phyloP scores from a whole-genome alignment of 2,797 vertebrate genomes.

The Myotis findleyi region DNA sequence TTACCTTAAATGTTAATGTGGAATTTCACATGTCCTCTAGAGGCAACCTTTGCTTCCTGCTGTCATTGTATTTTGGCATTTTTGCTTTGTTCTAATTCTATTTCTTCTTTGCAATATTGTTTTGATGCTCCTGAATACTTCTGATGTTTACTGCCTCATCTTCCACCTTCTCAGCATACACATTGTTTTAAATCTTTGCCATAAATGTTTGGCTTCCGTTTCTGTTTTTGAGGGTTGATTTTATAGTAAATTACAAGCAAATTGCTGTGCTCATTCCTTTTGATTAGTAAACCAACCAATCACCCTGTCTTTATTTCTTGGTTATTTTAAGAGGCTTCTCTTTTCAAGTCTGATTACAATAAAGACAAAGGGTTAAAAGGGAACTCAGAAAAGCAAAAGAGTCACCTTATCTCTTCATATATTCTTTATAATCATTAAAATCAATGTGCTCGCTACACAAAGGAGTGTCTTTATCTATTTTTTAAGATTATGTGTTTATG shows the following conservation, averaged over 20 bases:
- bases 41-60: neutral
- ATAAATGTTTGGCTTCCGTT: neutral
- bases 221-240: neutral
- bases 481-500: neutral
- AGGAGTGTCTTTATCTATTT: neutral
- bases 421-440: neutral
- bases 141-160: neutral
- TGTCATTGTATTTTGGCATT: neutral
- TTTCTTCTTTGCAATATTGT: neutral
- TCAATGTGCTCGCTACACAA: neutral
- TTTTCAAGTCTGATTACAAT: neutral
- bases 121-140: neutral
- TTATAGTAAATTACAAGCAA: slow-evolving; percentile 1
- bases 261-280: neutral
- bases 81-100: slow-evolving; percentile 35
- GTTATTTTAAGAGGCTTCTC: neutral
- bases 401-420: neutral
- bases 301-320: neutral
- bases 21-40: slow-evolving; percentile 47
- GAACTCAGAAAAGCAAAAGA: neutral
- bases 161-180: neutral
- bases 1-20: slow-evolving; percentile 57
- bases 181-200: neutral
- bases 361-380: neutral
- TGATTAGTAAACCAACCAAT: neutral